Conservation (phyloP, 2,797 vertebrate genomes). For the Darevskia mixta region DNA sequence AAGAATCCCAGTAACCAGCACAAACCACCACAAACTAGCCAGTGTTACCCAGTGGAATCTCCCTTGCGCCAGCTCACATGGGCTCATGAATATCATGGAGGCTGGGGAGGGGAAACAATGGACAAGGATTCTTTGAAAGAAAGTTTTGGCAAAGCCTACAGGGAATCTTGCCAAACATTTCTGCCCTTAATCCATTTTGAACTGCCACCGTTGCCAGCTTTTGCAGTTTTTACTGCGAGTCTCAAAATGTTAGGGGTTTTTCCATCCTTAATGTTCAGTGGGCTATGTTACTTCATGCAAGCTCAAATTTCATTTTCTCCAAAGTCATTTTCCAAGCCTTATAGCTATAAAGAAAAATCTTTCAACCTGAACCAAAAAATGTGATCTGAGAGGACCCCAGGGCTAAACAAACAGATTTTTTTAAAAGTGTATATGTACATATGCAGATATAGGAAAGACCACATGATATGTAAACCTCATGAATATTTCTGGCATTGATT, state of each 20-base stretch:
- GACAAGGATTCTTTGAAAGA: not conserved
- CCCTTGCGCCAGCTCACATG: not conserved
- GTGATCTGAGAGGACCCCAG: slow-evolving; percentile 10
- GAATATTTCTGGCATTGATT: not conserved
- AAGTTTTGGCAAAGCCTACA: not conserved
- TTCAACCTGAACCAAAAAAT: slow-evolving; percentile 26
- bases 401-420: not conserved
- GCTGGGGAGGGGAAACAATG: not conserved
- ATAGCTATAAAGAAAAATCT: slow-evolving; percentile 27
- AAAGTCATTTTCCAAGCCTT: slow-evolving; percentile 12
- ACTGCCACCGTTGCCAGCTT: not conserved
- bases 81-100: not conserved
- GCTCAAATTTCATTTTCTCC: slow-evolving; percentile 35
- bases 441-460: not conserved
- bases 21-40: not conserved
- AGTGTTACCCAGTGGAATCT: not conserved
- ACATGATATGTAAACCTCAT: not conserved
- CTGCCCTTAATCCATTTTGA: slow-evolving; percentile 10
- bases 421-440: not conserved
- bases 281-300: slow-evolving; percentile 2
- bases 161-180: slow-evolving; percentile 7
- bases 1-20: no score
- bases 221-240: not conserved
- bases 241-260: not conserved
- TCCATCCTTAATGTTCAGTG: not conserved